These are phyloP conservation scores for Thereuonema tuberculata DNA, from an alignment of 1,140 invertebrate species.

Conservation along the genomic window DNA sequence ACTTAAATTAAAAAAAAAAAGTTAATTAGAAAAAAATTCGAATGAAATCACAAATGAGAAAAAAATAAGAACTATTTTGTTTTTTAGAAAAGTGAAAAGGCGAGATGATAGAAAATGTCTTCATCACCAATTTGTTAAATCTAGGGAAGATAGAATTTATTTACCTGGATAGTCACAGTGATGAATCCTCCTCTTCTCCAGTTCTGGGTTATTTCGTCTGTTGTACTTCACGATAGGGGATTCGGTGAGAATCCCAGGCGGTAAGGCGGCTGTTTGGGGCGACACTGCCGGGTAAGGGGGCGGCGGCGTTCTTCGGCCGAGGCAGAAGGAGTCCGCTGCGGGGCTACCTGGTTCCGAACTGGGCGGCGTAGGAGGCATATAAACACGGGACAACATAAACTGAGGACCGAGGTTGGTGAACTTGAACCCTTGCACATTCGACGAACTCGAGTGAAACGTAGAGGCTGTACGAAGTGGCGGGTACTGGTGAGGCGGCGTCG, in stretches of 20 bases:
- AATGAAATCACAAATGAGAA: too few species aligned
- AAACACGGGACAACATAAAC: slow-evolving; percentile 13
- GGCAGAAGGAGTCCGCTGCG: slow-evolving; percentile 15
- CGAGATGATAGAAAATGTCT: too few species aligned
- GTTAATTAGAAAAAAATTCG: too few species aligned
- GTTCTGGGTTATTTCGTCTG: slow-evolving; percentile 84
- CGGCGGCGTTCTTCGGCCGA: slow-evolving; percentile 21
- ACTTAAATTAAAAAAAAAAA: too few species aligned
- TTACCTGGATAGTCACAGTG: slow-evolving; percentile 89
- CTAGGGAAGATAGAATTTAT: slow-evolving; percentile 17
- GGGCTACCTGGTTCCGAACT: slow-evolving; percentile 57
- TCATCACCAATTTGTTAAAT: too few species aligned
- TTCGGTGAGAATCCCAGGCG: slow-evolving; percentile 19
- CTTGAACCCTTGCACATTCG: background rate
- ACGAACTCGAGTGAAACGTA: slow-evolving; percentile 5
- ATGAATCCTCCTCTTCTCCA: slow-evolving; percentile 86
- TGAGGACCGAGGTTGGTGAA: slow-evolving; percentile 18
- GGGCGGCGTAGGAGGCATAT: slow-evolving; percentile 56
- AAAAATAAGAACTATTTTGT: too few species aligned
- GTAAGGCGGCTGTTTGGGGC: slow-evolving; percentile 20
- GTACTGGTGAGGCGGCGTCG: background rate
- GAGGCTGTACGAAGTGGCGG: slow-evolving; percentile 7
- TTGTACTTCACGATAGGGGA: slow-evolving; percentile 54
- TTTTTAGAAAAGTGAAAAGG: too few species aligned
- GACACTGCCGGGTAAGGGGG: slow-evolving; percentile 24